Conservation (phyloP, 2,113 vertebrate species). For the Apus apus region DNA sequence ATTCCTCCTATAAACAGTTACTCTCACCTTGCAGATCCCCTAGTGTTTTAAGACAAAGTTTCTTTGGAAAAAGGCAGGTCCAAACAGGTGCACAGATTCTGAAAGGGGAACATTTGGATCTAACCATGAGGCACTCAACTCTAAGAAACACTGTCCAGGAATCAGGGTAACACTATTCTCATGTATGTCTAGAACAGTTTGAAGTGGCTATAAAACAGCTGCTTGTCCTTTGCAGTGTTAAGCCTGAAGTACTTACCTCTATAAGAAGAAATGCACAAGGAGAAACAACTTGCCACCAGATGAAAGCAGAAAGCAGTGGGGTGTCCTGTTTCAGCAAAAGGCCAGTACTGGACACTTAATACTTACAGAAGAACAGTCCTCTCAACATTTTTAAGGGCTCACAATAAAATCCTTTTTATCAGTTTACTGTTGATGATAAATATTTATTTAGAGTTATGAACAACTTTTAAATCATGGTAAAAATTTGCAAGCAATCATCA, state of each 20-base stretch:
- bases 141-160: neutral
- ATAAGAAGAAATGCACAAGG: neutral
- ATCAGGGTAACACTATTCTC: neutral
- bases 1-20: conserved; percentile 56
- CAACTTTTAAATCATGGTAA: neutral
- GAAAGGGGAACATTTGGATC: neutral
- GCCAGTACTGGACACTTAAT: neutral
- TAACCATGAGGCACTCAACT: neutral
- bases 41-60: conserved; percentile 6
- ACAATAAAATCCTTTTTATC: neutral
- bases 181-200: neutral
- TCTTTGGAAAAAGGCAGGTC: conserved; percentile 45
- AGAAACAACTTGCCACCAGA: neutral
- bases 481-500: neutral
- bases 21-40: conserved; percentile 20
- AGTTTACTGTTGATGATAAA: neutral
- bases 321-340: neutral
- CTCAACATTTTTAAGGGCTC: neutral
- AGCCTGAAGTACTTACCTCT: neutral
- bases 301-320: neutral
- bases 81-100: conserved; percentile 65
- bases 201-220: conserved; percentile 15
- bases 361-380: neutral
- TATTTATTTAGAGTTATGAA: neutral
- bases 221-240: neutral